Percentiles rank a stretch among this genome's conserved stretches.
phyloP scores from a whole-genome alignment of 2,888 invertebrate species.

The Graphium colonna region DNA sequence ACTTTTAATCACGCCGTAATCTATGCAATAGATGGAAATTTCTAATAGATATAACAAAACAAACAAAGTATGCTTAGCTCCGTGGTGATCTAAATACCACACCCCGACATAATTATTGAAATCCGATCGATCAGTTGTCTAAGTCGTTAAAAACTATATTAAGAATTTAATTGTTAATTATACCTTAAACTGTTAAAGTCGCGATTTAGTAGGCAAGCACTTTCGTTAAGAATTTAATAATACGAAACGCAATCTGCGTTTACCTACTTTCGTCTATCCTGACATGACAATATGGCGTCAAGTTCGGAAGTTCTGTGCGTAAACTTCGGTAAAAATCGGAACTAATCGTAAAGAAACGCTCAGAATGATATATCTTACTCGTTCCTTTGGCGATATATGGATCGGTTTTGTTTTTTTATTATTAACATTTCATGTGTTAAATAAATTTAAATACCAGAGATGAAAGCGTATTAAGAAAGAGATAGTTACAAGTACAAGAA shows the following conservation, averaged over 20 bases:
- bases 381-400: slow-evolving; percentile 13
- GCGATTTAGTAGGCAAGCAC: slow-evolving; percentile 38
- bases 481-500: too few species aligned
- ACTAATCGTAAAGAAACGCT: slow-evolving; percentile 35
- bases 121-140: slow-evolving; percentile 32
- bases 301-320: slow-evolving; percentile 9
- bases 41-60: slow-evolving; percentile 58
- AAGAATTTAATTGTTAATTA: slow-evolving; percentile 26
- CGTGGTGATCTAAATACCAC: slow-evolving; percentile 69
- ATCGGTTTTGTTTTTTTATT: not conserved
- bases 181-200: slow-evolving; percentile 52
- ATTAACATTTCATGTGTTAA: not conserved
- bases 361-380: slow-evolving; percentile 29
- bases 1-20: slow-evolving; percentile 35
- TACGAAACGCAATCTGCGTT: slow-evolving; percentile 46
- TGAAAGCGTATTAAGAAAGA: too few species aligned
- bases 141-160: slow-evolving; percentile 2
- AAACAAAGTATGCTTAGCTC: slow-evolving; percentile 54
- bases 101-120: slow-evolving; percentile 52
- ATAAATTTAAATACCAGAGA: too few species aligned
- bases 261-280: slow-evolving; percentile 59
- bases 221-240: slow-evolving; percentile 41
- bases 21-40: slow-evolving; percentile 41
- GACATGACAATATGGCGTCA: slow-evolving; percentile 74
- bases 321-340: slow-evolving; percentile 41